Conservation (phyloP, 1,140 invertebrate species). For the Lerema accius region DNA sequence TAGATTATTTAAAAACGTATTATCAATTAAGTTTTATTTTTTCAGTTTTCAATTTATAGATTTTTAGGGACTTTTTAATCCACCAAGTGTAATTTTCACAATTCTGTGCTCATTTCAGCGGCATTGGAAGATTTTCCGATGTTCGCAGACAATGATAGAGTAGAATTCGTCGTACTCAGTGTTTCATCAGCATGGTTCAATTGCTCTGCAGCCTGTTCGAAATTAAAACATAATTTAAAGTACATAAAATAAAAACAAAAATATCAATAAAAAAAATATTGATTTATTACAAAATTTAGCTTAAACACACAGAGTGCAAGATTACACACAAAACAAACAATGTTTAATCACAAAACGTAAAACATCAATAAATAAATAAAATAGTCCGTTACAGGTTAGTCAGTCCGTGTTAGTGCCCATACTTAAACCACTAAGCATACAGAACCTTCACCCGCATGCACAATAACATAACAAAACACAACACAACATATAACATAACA, state of each 20-base stretch:
- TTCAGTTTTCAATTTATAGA: background rate
- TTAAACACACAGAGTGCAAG: slow-evolving; percentile 31
- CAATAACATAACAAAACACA: slow-evolving; percentile 42
- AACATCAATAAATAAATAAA: slow-evolving; percentile 42
- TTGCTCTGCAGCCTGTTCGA: slow-evolving; percentile 74
- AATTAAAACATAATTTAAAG: slow-evolving; percentile 33
- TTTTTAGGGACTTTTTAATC: background rate
- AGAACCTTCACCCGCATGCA: slow-evolving; percentile 44
- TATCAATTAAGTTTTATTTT: too few relatives aligned
- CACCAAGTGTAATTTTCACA: slow-evolving; percentile 46
- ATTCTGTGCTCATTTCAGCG: slow-evolving; percentile 76
- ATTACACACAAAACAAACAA: slow-evolving; percentile 16
- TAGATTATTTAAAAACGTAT: too few relatives aligned
- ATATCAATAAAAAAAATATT: slow-evolving; percentile 41
- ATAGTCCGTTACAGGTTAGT: slow-evolving; percentile 54
- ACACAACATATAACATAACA: too few relatives aligned
- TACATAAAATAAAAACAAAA: slow-evolving; percentile 31
- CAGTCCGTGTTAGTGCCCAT: slow-evolving; percentile 55
- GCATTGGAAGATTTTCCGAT: slow-evolving; percentile 47
- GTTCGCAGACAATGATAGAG: slow-evolving; percentile 42
- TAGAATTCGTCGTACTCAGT: slow-evolving; percentile 37
- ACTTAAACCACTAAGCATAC: slow-evolving; percentile 36
- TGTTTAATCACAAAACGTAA: slow-evolving; percentile 26
- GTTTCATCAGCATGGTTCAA: slow-evolving; percentile 51
- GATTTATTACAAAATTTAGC: slow-evolving; percentile 27